Conservation (phyloP, 2,113 vertebrate genomes). For the Sula dactylatra region DNA sequence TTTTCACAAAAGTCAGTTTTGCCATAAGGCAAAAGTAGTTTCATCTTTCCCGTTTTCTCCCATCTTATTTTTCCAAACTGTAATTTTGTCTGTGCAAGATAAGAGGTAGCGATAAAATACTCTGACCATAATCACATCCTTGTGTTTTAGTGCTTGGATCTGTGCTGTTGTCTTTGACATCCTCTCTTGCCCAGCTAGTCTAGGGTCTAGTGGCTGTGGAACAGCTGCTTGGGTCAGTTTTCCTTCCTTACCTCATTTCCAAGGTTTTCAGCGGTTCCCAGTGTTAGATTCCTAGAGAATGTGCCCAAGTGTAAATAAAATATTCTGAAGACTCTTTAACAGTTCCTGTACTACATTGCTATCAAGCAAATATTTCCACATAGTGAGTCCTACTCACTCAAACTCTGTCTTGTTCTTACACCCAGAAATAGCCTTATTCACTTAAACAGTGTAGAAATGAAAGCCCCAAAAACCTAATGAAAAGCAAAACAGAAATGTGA, state of each 20-base stretch:
- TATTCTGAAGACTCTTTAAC: not conserved
- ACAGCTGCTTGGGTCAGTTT: not conserved
- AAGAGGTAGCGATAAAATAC: not conserved
- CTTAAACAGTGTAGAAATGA: not conserved
- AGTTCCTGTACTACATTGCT: not conserved
- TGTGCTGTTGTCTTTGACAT: not conserved
- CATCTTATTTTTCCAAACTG: constrained; percentile 5
- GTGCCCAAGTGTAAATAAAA: not conserved
- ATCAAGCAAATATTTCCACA: not conserved
- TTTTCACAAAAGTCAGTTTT: not conserved
- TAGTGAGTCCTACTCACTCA: not conserved
- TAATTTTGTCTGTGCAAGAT: not conserved
- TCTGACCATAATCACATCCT: not conserved
- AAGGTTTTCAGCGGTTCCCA: not conserved
- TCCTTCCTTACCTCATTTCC: not conserved
- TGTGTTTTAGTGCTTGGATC: not conserved
- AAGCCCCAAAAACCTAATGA: not conserved
- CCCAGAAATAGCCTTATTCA: not conserved
- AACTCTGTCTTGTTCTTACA: not conserved
- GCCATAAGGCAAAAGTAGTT: not conserved
- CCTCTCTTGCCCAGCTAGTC: not conserved
- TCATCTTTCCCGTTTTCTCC: not conserved
- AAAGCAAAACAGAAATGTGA: not conserved
- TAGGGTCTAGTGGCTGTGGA: not conserved
- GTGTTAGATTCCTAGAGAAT: not conserved